Evolutionary conservation across 2,113 vertebrate genomes (phyloP), one percentile per base, ranked within the genome.

Genomic region (Chaetodon trifascialis): DNA sequence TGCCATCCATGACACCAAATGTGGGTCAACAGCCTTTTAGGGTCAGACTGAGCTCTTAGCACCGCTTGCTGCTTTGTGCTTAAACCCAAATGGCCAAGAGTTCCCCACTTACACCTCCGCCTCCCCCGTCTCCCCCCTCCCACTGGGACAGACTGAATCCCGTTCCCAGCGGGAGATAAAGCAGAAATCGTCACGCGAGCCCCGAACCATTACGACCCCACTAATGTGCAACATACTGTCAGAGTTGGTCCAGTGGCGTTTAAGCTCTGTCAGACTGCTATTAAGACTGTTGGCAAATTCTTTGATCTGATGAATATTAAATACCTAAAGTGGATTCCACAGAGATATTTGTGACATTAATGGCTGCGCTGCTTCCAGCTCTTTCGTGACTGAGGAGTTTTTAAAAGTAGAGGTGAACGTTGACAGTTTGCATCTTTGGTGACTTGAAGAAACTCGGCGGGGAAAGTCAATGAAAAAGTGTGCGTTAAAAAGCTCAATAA

Each of bases 1-100:
- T 75, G 69, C 51, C 62, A 46, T 62, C 58, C 46, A 55, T 56
- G 86, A 87, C 78, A 86, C 46, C 46, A 64, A 80, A 92, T 92
- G 85, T 93, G 84, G 91, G 92, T 91, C 90, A 86, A 40, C 83
- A 86, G 76, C 81, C 84, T 91, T 91, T 92, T 86, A 86, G 81
- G 89, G 86, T 82, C 83, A 87, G 76, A 46, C 55, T 0, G 42
- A 79, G 56, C 88, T 88, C 67, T 87, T 21, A 80, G 71, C 54
- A 25, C n/a, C 1, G 12, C 64, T 21, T 10, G 34, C 64, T 60
- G 81, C 73, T 73, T 73, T n/a, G 49, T 70, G 75, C 47, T 82
- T 76, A 85, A 91, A 85, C 67, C 60, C 83, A 82, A 88, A 84
- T 38, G 77, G 80, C 36, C 59, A 46, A 40, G 34, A 83, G 64